Percentiles rank a stretch among this genome's conserved stretches.
Conservation (phyloP, 2,113 vertebrate species). For the Crotophaga sulcirostris region DNA sequence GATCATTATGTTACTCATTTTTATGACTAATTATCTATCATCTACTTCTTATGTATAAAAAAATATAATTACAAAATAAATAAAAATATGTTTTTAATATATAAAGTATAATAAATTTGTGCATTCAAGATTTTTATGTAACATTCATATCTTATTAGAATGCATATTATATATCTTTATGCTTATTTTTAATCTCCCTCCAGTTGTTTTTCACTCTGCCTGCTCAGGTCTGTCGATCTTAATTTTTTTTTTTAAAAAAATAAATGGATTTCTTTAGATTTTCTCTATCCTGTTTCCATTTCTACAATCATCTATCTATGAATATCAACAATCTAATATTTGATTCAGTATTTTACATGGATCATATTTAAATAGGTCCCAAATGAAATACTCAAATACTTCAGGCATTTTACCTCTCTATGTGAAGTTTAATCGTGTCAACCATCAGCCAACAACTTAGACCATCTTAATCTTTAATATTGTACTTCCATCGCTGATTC, state of each 20-base stretch:
- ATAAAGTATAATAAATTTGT: neutral
- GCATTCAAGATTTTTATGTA: neutral
- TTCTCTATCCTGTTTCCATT: neutral
- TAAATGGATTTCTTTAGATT: neutral
- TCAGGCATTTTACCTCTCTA: neutral
- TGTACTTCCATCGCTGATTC: neutral
- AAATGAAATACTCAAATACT: neutral
- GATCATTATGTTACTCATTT: neutral
- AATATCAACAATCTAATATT: neutral
- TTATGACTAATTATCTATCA: neutral
- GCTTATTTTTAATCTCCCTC: neutral
- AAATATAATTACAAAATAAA: neutral
- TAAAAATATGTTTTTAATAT: neutral
- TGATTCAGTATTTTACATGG: neutral
- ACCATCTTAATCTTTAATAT: neutral
- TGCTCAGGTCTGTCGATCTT: rapidly evolving
- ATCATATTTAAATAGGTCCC: neutral
- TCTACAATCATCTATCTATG: neutral
- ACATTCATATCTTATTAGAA: neutral
- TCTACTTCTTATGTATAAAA: neutral
- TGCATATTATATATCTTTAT: neutral
- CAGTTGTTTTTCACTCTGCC: neutral
- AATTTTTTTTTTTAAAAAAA: neutral
- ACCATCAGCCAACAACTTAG: neutral
- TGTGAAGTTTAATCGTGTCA: neutral